A percentile compares a stretch with the other conserved stretches of the same genome.
phyloP scores from a whole-genome alignment of 2,113 vertebrate species.

The Ophiodon elongatus region DNA sequence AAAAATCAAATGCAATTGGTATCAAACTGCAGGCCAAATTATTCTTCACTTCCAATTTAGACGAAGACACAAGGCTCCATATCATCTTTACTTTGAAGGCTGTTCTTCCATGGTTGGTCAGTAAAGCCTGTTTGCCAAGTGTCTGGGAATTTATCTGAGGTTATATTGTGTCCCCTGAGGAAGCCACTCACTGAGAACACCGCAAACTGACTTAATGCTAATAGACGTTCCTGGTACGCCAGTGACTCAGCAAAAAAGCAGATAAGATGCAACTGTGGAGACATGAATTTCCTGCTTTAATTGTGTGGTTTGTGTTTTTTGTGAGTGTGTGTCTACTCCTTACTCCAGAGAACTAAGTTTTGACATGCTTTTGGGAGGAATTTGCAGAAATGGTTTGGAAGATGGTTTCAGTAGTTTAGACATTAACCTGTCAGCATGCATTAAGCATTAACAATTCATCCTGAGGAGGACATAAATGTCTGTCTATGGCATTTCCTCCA shows the following conservation, averaged over 20 bases:
- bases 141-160: conserved; percentile 68
- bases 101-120: conserved; percentile 24
- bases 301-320: conserved; percentile 2
- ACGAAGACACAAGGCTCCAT: conserved; percentile 23
- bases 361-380: neutral
- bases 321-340: neutral
- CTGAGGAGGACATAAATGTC: neutral
- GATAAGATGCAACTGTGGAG: conserved; percentile 26
- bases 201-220: conserved; percentile 5
- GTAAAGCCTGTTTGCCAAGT: conserved; percentile 45
- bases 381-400: neutral
- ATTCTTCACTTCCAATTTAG: conserved; percentile 16
- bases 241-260: conserved; percentile 20
- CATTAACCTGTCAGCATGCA: neutral
- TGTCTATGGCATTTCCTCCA: neutral
- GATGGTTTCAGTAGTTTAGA: neutral
- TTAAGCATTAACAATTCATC: neutral
- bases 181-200: conserved; percentile 14
- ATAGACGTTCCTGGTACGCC: neutral
- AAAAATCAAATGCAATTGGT: conserved; percentile 37
- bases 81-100: conserved; percentile 53
- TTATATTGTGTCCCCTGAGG: conserved; percentile 33
- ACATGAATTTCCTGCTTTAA: neutral
- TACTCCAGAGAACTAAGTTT: neutral
- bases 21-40: neutral